Evolutionary conservation across 2,888 invertebrate species (phyloP).

Genomic region (Trichogramma evanescens): DNA sequence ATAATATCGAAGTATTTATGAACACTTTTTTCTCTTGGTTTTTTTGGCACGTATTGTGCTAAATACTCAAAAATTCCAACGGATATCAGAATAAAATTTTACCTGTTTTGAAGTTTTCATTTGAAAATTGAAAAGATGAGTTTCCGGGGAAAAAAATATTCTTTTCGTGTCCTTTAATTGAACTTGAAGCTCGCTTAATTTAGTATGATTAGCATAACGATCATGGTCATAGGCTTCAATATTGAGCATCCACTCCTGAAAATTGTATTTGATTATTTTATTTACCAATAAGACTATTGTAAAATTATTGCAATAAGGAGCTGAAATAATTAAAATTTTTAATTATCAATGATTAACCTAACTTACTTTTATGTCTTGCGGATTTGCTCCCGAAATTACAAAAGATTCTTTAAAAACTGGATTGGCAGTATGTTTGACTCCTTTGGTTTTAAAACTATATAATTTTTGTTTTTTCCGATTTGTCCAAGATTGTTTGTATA

Average conservation of each 20-base stretch:
- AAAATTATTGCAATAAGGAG: neutral
- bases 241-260: conserved; percentile 47
- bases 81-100: conserved; percentile 5
- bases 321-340: neutral
- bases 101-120: conserved; percentile 47
- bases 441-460: conserved; percentile 44
- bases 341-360: neutral
- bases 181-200: conserved; percentile 46
- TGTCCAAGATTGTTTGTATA: conserved; percentile 41
- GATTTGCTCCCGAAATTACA: conserved; percentile 41
- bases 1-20: neutral
- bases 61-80: neutral
- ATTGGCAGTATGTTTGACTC: conserved; percentile 44
- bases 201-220: conserved; percentile 49
- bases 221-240: conserved; percentile 48
- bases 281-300: neutral
- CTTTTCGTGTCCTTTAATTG: conserved; percentile 45
- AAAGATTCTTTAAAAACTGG: conserved; percentile 48
- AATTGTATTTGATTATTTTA: neutral
- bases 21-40: neutral
- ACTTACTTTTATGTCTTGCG: conserved; percentile 42
- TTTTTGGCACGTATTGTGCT: neutral
- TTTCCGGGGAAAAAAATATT: conserved; percentile 41
- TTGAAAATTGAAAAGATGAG: conserved; percentile 44
- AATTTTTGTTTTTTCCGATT: conserved; percentile 41